Percentiles rank a stretch among this genome's conserved stretches.
Evolutionary conservation across 2,113 vertebrate species (phyloP).

Genomic region (Callipepla californica): DNA sequence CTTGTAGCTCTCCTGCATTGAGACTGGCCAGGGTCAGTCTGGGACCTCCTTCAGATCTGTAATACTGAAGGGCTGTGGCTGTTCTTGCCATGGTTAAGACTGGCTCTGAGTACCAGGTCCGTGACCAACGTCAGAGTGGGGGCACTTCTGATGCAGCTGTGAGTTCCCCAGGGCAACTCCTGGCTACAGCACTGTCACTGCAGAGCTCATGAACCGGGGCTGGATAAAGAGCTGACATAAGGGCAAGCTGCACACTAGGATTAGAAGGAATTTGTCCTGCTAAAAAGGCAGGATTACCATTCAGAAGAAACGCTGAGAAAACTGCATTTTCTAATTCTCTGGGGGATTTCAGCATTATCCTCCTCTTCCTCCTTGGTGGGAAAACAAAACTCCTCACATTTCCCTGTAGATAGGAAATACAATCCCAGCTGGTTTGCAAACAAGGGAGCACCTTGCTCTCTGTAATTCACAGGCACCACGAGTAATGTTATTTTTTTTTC

Average conservation of each 20-base stretch:
- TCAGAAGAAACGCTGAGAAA: constrained; percentile 11
- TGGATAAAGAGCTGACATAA: not conserved
- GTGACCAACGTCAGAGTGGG: rapidly evolving
- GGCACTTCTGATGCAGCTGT: not conserved
- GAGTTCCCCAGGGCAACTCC: not conserved
- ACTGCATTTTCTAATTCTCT: not conserved
- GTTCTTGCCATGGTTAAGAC: not conserved
- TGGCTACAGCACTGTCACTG: rapidly evolving
- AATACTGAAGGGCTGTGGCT: not conserved
- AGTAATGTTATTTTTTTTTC: not conserved
- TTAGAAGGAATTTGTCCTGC: constrained; percentile 1
- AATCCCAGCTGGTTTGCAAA: not conserved
- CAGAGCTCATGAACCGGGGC: not conserved
- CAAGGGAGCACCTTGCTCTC: not conserved
- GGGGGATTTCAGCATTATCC: not conserved
- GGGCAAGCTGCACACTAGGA: not conserved
- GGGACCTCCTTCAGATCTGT: rapidly evolving
- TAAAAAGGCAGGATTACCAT: not conserved
- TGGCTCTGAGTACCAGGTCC: rapidly evolving
- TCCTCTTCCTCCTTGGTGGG: not conserved
- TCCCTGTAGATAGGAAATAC: not conserved
- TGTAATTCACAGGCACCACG: not conserved
- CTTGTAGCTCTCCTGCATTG: rapidly evolving
- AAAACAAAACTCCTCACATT: constrained; percentile 5
- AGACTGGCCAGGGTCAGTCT: not conserved